Evolutionary conservation across 2,113 vertebrate species (phyloP), one percentile per base, ranked within the genome.

Genomic region (Barbus barbus): DNA sequence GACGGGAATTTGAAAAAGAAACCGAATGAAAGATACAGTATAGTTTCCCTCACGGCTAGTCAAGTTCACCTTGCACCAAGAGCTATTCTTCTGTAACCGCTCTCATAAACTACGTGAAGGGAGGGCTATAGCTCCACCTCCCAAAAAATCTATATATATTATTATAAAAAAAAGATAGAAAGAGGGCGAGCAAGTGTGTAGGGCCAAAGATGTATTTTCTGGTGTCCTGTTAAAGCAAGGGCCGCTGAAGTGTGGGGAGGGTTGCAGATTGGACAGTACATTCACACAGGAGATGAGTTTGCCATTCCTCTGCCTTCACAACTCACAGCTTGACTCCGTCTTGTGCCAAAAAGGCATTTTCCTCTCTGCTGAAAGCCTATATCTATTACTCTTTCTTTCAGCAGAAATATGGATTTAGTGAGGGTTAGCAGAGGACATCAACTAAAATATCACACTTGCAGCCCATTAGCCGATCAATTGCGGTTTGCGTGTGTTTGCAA

Each of bases 241-340:
- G 76, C 58, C 18, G n/a, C 38, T 28, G 60, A 22, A 46, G 78
- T 80, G 78, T 48, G 78, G 60, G 65, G 60, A 65, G 78, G 36
- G 12, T 65, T 80, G 78, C 78, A 80, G 78, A 80, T 80, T 65
- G 78, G 58, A 80, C 78, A 65, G 36, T 67, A 67, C 78, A 67
- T 80, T 80, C 78, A 80, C 60, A 80, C 78, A 80, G 61, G 60
- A 80, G 78, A 80, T 80, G 44, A 80, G 78, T 80, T 67, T 80
- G 60, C 41, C 77, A 48, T 80, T 48, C 41, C 78, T 80, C 61
- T 80, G 60, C 60, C 78, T 80, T 67, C 78, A 67, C 60, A 79
- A 79, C 36, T 79, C 58, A 46, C 77, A 79, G 77, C 58, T 65
- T 79, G 41, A 80, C 78, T 67, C 78, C 18, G 11, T 80, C 78